Evolutionary conservation across 2,888 invertebrate genomes (phyloP).

Genomic region (Hyposoter didymator): DNA sequence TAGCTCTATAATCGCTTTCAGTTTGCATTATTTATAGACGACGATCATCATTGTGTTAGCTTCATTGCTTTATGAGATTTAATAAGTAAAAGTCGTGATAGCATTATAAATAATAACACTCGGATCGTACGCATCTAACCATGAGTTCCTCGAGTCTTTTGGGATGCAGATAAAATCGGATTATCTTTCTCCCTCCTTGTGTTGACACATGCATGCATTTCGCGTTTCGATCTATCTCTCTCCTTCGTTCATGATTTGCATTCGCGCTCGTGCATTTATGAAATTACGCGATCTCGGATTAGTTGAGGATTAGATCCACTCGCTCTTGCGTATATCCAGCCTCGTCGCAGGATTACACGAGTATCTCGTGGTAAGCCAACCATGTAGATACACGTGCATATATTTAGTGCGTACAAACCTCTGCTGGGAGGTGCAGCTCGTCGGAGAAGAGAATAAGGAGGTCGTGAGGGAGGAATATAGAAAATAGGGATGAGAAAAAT

Average conservation of each 20-base stretch:
- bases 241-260: slow-evolving; percentile 8
- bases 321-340: slow-evolving; percentile 41
- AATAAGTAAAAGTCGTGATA: neutral
- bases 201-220: neutral
- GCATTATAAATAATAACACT: slow-evolving; percentile 41
- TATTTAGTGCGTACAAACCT: slow-evolving; percentile 30
- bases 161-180: slow-evolving; percentile 60
- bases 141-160: slow-evolving; percentile 58
- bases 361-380: slow-evolving; percentile 61
- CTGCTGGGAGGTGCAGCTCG: slow-evolving; percentile 6
- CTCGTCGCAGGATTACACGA: slow-evolving; percentile 61
- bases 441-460: neutral
- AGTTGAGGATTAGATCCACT: slow-evolving; percentile 61
- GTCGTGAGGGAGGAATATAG: slow-evolving; percentile 5
- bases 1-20: neutral
- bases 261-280: slow-evolving; percentile 51
- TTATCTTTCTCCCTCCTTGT: slow-evolving; percentile 34
- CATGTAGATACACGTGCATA: slow-evolving; percentile 18
- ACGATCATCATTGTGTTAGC: neutral
- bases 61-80: slow-evolving; percentile 1
- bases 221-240: neutral
- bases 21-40: neutral
- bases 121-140: slow-evolving; percentile 27
- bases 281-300: slow-evolving; percentile 66
- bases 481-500: neutral